Evolutionary conservation across 92 coral and sea anemone genomes (phyloP), one percentile per base, ranked within the genome.

Genomic region (Virgularia gustaviana): DNA sequence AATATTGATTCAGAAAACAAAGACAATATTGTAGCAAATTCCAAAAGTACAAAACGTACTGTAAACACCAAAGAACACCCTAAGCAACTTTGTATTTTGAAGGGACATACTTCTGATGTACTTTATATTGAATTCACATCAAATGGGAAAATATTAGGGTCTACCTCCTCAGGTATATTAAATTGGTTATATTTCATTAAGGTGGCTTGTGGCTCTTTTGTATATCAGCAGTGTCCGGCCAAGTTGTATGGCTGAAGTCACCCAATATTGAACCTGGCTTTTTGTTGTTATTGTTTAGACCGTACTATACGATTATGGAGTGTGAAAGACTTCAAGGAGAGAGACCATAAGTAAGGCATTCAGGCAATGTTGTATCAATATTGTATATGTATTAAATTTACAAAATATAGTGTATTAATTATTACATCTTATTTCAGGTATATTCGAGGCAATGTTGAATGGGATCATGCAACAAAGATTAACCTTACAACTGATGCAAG

Each of bases 281-380:
- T n/a, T n/a, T n/a, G n/a, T n/a, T n/a, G n/a, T n/a, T n/a, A n/a
- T 47, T 78, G 73, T 76, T 7, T 74, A 94, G 99, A 94, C 72
- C 82, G 99, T 55, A 89, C 99, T 39, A 89, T 94, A 62, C 82
- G 99, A 67, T 79, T 94, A 30, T 94, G 99, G 99, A 94, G 99
- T 83, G 99, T 94, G 13, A 94, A 92, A 76, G 99, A 94, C 65
- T 94, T 94, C 58, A 94, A 94, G 71, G 94, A 94, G 49, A 94
- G 88, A 64, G 99, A 94, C 41, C 99, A 94, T 83, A 89, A 87
- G 99, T 94, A 71, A 81, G 99, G 37, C 16, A 25, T 10, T 7
- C 11, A 34, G 23, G 49, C 9, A 8, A 27, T 49, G 8, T 38
- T 45, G 3, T 42, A 63, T 15, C 56, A 49, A n/a, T n/a, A n/a